Evolutionary conservation across 1,140 invertebrate species (phyloP).

Genomic region (Acromyrmex echinatior): DNA sequence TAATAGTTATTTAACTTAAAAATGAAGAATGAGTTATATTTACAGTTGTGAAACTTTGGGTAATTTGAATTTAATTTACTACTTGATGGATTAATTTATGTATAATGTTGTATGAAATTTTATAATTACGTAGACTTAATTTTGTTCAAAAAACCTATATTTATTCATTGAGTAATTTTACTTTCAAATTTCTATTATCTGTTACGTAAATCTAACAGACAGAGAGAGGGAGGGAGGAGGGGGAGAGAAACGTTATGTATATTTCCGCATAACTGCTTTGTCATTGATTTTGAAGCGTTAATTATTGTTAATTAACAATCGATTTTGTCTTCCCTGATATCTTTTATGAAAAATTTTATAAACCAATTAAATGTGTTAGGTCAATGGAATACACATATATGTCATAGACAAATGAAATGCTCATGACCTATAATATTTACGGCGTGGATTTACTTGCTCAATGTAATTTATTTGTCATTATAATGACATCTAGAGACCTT

Average conservation of each 20-base stretch:
- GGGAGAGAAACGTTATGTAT: neutral
- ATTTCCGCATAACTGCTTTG: neutral
- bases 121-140: neutral
- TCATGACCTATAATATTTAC: conserved; percentile 6
- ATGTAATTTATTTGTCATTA: neutral
- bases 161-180: neutral
- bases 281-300: too few relatives aligned
- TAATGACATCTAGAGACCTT: too few relatives aligned
- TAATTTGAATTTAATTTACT: conserved; percentile 5
- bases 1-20: neutral
- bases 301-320: neutral
- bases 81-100: neutral
- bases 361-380: neutral
- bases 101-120: neutral
- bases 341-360: neutral
- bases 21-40: neutral
- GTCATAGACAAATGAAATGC: conserved; percentile 1
- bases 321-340: neutral
- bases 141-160: neutral
- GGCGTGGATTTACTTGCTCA: neutral
- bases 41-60: neutral
- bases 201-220: neutral
- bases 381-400: conserved; percentile 1
- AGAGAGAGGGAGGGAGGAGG: too few relatives aligned
- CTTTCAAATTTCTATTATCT: neutral